Evolutionary conservation across 1,140 invertebrate genomes (phyloP).

Genomic region (Nomia melanderi): DNA sequence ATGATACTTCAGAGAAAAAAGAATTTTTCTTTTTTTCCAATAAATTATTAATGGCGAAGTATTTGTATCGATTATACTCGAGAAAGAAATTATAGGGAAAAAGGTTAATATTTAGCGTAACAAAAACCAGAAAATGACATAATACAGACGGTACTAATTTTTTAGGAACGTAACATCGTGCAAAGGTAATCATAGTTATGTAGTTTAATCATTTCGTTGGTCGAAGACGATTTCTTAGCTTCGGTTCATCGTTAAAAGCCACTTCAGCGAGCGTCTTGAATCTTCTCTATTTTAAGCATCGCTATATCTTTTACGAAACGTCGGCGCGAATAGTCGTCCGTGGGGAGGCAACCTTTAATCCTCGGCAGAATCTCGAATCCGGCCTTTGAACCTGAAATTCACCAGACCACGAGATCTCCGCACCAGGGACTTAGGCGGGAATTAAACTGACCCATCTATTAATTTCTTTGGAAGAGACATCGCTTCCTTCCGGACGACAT

Average conservation of each 20-base stretch:
- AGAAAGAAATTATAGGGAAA: too few species aligned
- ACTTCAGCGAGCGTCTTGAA: conserved; percentile 16
- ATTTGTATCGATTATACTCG: too few species aligned
- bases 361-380: conserved; percentile 27
- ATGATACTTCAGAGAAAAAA: too few species aligned
- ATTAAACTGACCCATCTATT: conserved; percentile 32
- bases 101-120: too few species aligned
- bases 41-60: too few species aligned
- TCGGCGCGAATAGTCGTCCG: conserved; percentile 39
- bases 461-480: background rate
- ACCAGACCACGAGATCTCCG: background rate
- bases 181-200: background rate
- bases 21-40: too few species aligned
- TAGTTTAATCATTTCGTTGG: conserved; percentile 12
- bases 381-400: conserved; percentile 48
- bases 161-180: background rate
- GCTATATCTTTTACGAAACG: conserved; percentile 47
- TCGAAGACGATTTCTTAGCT: conserved; percentile 8
- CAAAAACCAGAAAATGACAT: background rate
- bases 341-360: conserved; percentile 36
- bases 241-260: conserved; percentile 36
- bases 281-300: conserved; percentile 49
- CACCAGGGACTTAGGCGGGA: background rate
- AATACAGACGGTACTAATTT: background rate
- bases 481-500: background rate